Base-by-base conservation (phyloP, 2,888 invertebrate genomes). In the Drosophila phalerata region DNA sequence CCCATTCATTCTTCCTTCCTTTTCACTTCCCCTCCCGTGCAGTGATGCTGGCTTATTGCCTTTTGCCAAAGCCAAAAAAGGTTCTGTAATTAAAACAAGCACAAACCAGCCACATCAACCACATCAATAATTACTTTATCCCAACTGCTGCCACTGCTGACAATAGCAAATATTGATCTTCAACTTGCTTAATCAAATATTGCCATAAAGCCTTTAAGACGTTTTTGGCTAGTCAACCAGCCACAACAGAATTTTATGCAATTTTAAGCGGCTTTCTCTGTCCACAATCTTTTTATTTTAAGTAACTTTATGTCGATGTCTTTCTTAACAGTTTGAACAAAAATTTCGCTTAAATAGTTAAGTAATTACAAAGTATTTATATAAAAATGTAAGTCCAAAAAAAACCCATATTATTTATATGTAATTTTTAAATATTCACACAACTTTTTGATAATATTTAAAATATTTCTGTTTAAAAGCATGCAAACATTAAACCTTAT, bases 101-200 rank as follows among this genome's bases (percentile, higher is more conserved):
- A 58, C 62, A 69, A 38, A 52, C 34, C 61, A 72, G 49, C 60
- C 58, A 38, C 45, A 17, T 45, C 32, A 37, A 67, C 66, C 81
- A 56, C 84, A 77, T 53, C 70, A 65, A 80, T 86, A 67, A 83
- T 86, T 74, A 77, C 81, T 83, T 80, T 67, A 70, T 45, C 34
- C 57, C 13, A 13, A 32, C 42, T 34, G 38, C 37, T 52, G 34
- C 25, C 32, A 22, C 25, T 47, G 57, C 43, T 32, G 43, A 43
- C 43, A 43, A 42, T 19, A 11, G 15, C 57, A 51, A 71, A 63
- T 60, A 77, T 77, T 71, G 71, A 56, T 52, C 49, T 56, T 75
- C 51, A 45, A 61, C 47, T 61, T 71, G 65, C 43, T 52, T 40
- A 37, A 58, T 37, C 63, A 69, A 73, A 75, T 75, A 75, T 73